Evolutionary conservation across 2,888 invertebrate genomes (phyloP), one percentile per base, ranked within the genome.

Genomic region (Tiphia femorata): DNA sequence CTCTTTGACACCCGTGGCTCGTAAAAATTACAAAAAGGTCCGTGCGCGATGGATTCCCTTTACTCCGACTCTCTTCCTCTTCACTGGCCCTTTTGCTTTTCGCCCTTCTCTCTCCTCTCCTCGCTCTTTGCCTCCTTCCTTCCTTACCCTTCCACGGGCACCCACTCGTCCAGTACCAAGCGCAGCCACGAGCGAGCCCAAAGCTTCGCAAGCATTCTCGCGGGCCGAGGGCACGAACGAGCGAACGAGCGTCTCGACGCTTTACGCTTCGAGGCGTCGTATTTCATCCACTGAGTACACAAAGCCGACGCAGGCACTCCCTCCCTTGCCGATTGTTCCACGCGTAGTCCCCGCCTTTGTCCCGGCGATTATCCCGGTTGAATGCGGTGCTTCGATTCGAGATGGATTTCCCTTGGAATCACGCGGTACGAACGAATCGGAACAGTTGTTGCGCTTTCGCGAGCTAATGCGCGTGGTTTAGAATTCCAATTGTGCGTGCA

Each of bases 231-330:
- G 14, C 2, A 33, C 12, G 33, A n/a, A 33, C 8, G 8, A 14
- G 33, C 14, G 6, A 5, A 4, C 12, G 33, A 14, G 33, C 33
- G 14, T 14, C 14, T 33, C 14, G 33, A 14, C 8, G 33, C 12
- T 14, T 33, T 33, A 19, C 17, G 37, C 37, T 16, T 3, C 17
- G 19, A 37, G 19, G 19, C 37, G 37, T 37, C 37, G 44, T 44
- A 44, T 44, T 44, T 44, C 44, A 44, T 29, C 17, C 19, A 12
- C 17, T 30, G 8, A 29, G n/a, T 16, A 29, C 44, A 44, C 44
- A 30, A 30, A 44, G 20, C 44, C 12, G 17, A 41, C 21, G 41
- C 21, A 20, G 41, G 17, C 16, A 17, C 19, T n/a, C n/a, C 16
- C 6, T 37, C 10, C 16, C 37, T 37, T 8, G 19, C 25, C 6